phyloP scores from a whole-genome alignment of 2,797 vertebrate species.

The Orestias chungarensis region DNA sequence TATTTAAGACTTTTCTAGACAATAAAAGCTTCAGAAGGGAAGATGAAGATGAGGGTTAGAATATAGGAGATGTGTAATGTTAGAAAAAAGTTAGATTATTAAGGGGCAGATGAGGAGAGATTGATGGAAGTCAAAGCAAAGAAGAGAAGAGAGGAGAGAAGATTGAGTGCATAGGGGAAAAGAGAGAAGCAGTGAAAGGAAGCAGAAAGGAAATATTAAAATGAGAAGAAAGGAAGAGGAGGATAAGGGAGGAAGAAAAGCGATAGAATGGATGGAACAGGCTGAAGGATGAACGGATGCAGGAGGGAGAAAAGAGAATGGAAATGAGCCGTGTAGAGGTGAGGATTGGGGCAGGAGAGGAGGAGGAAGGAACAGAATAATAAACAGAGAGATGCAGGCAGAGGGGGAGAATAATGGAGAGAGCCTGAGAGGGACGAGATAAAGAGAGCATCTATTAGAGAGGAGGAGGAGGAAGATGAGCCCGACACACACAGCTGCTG shows the following conservation, averaged over 20 bases:
- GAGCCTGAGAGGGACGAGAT: conserved; percentile 63
- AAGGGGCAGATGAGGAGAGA: too few species aligned
- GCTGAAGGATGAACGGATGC: background rate
- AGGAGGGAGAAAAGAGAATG: background rate
- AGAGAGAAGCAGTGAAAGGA: background rate
- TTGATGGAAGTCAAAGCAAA: background rate
- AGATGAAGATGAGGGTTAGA: too few species aligned
- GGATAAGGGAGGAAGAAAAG: background rate
- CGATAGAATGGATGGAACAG: background rate
- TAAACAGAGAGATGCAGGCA: conserved; percentile 47
- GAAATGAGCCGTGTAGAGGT: background rate
- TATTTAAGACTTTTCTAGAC: background rate
- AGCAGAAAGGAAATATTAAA: background rate
- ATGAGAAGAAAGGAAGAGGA: background rate
- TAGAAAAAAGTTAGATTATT: background rate
- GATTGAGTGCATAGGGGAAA: background rate
- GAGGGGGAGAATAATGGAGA: conserved; percentile 61
- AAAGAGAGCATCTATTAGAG: conserved; percentile 65
- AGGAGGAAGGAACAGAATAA: conserved; percentile 32
- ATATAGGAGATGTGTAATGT: background rate
- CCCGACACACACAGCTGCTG: conserved; percentile 24
- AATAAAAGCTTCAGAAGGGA: background rate
- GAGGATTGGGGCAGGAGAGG: conserved; percentile 3
- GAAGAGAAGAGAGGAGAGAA: background rate
- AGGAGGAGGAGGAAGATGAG: conserved; percentile 40